A percentile compares a stretch with the other conserved stretches of the same genome.
Evolutionary conservation across 2,797 vertebrate species (phyloP).

Genomic region (Spinus olivaceus): DNA sequence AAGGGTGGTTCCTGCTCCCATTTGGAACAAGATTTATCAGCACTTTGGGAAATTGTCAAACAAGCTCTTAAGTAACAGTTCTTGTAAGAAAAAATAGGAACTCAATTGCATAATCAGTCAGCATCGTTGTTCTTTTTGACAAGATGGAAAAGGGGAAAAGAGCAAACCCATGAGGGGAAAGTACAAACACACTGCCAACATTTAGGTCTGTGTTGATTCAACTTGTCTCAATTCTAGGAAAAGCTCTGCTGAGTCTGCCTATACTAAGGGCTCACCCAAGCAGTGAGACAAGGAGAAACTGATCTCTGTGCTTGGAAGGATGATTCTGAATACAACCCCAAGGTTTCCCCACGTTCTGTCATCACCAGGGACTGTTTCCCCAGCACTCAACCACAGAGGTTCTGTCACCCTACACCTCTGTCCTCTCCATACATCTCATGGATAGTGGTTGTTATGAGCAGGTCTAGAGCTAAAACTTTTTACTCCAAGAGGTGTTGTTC

Average conservation of each 20-base stretch:
- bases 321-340: background rate
- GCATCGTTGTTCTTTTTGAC: background rate
- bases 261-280: background rate
- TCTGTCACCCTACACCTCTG: background rate
- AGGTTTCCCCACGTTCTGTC: background rate
- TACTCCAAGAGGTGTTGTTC: background rate
- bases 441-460: background rate
- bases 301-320: background rate
- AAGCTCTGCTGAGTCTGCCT: background rate
- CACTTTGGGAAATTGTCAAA: background rate
- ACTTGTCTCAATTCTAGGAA: background rate
- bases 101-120: background rate
- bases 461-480: background rate
- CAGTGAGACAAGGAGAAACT: background rate
- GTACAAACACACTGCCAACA: background rate
- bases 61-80: background rate
- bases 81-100: background rate
- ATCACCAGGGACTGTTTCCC: background rate
- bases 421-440: background rate
- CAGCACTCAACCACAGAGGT: accelerated
- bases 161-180: background rate
- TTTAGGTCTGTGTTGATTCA: background rate
- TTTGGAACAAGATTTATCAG: background rate
- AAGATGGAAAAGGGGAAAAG: background rate
- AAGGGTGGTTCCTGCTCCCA: conserved; percentile 6